Base-by-base conservation (phyloP, 2,113 vertebrate species). In the Harpagus bidentatus region DNA sequence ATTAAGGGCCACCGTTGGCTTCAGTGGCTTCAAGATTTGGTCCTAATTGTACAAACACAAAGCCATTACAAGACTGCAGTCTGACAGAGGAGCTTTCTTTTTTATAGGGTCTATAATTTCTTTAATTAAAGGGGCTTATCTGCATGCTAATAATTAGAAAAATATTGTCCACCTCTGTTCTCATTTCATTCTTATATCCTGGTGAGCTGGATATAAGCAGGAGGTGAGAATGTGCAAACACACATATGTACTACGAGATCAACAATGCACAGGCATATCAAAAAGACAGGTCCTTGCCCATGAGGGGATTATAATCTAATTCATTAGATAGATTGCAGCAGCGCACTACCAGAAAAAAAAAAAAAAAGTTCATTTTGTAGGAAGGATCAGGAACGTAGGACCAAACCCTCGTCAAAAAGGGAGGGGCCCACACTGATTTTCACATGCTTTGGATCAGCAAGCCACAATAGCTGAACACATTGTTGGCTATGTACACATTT, bases 41-140 rank as follows among this genome's bases (percentile, higher is more conserved):
- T 94, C 78, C 82, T 95, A 94, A 94, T 91, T 93, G 84, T 87
- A 81, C 84, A 93, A 94, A 93, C 63, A 80, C 78, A 96, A 95
- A 96, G 63, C 87, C 84, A 78, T 93, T 95, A 88, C 67, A 86
- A 77, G 85, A 69, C n/a, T 78, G 55, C 59, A 74, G 45, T 77
- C 85, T 71, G 79, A 94, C 74, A 94, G 71, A 85, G 67, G 43
- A 86, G 77, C 48, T 91, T 63, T 90, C 43, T 66, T 82, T 90
- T 84, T 76, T 40, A 66, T 36, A 88, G 58, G n/a, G 9, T 55
- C 40, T 82, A 87, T 80, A 38, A 87, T 90, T 93, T 95, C 77
- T 82, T 95, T 94, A 95, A 96, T 95, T 95, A 94, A 91, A 94
- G 67, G 28, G 32, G 7, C 55, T 97, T 95, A 97, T 91, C 93